Evolutionary conservation across 2,113 vertebrate genomes (phyloP), one percentile per base, ranked within the genome.

Genomic region (Cygnus atratus): DNA sequence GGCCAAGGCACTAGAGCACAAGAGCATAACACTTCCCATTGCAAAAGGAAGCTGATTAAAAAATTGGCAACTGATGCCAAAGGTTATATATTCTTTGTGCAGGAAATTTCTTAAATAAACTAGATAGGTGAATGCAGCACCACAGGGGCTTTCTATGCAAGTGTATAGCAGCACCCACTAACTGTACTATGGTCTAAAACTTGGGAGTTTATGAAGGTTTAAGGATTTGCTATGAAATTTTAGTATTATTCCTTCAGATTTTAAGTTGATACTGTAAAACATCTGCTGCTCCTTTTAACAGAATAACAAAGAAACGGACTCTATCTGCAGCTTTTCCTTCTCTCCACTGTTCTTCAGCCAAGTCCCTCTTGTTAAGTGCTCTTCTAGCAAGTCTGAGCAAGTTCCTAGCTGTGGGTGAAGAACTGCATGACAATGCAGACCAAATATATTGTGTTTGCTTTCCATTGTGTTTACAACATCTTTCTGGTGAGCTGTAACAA

Each of bases 51-150:
- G 52, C 9, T 71, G 25, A 63, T 81, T 7, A 87, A 87, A 92
- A 61, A 24, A 70, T 35, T 29, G 43, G 29, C 33, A 81, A 54
- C 22, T 79, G 48, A 39, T 66, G 50, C 29, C 21, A 55, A 88
- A 75, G 11, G 15, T 25, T 77, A 33, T 59, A 19, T 16, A 13
- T 77, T 86, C 33, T 68, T 76, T 31, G 58, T 24, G 26, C 11
- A 62, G 79, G 11, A 84, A 84, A 55, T 61, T 55, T 88, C 55
- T 88, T 67, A 78, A 86, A 85, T 70, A 86, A 80, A 77, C 29
- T 22, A 66, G 35, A 63, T 17, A 71, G 10, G 46, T 72, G 33
- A 92, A 63, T 19, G 44, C 70, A 67, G 6, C n/a, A 24, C 57
- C 33, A 72, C 39, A 71, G 48, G 33, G 20, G 2, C 13, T 88